Evolutionary conservation across 2,888 invertebrate genomes (phyloP), one percentile per base, ranked within the genome.

Genomic region (Melolontha melolontha): DNA sequence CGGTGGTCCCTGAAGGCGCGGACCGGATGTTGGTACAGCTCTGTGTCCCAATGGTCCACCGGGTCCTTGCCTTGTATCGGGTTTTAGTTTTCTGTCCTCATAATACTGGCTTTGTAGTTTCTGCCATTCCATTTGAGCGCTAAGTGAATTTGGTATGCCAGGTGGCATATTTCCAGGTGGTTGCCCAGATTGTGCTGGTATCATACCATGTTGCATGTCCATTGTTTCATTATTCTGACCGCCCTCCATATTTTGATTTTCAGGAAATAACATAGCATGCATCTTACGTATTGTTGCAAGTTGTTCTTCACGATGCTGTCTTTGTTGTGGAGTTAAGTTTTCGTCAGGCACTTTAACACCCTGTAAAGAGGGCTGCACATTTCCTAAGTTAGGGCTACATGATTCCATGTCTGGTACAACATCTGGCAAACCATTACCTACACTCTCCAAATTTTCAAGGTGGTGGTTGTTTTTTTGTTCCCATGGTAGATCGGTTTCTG

Each of bases 271-370:
- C 87, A 96, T 91, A 81, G 95, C 93, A 77, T 96, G 94, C 91
- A 97, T 95, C 86, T 96, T 96, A 71, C 93, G 85, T 71, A 98
- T 88, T 69, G 93, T 95, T 5, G 96, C 97, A 57, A 98, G 85
- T 78, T 96, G 94, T 79, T 95, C 95, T 83, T 97, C 97, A 69
- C 98, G 89, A 81, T 96, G 95, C 72, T 96, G 95, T 65, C 96
- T 89, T 82, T 98, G 97, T 81, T 97, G 96, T 40, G 97, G 97
- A 64, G 98, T 98, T 76, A 98, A 86, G 84, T 97, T 96, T 85
- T 97, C 97, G 84, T 96, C 96, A 75, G 96, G 96, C 79, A 96
- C 93, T 88, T 96, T 95, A 52, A 95, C 94, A 73, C 87, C 90
- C 83, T 89, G 89, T 72, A 90, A 80, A 22, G 89, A 89, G 78